A percentile compares a stretch with the other conserved stretches of the same genome.
Conservation (phyloP, 2,888 invertebrate genomes). For the Brachylomia viminalis region DNA sequence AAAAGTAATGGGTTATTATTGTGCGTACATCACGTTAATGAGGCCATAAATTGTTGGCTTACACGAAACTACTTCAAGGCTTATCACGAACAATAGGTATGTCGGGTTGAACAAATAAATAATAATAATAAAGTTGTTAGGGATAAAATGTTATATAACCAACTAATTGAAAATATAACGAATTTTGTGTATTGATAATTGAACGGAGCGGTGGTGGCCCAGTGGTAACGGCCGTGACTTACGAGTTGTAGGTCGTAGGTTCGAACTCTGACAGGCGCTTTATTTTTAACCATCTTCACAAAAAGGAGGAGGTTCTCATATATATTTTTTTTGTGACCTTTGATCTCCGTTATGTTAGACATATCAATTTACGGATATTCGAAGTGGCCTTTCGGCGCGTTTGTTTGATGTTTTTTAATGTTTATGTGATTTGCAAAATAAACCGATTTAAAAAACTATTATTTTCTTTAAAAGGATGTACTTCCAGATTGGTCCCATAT, state of each 20-base stretch:
- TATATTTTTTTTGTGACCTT: too few relatives aligned
- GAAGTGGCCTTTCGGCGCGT: too few relatives aligned
- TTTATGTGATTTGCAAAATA: too few relatives aligned
- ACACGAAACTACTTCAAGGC: constrained; percentile 55
- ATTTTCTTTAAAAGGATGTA: too few relatives aligned
- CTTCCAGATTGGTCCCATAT: too few relatives aligned
- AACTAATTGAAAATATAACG: neutral
- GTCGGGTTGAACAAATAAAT: constrained; percentile 44
- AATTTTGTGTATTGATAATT: neutral
- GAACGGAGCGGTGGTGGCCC: neutral
- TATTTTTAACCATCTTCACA: too few relatives aligned
- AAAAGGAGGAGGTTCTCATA: too few relatives aligned
- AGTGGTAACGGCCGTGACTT: neutral
- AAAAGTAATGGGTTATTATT: constrained; percentile 49
- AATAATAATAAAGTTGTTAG: constrained; percentile 22
- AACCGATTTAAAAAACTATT: too few relatives aligned
- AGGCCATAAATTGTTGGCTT: constrained; percentile 49
- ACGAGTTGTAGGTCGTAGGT: neutral
- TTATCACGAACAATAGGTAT: constrained; percentile 50
- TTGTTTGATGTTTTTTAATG: too few relatives aligned
- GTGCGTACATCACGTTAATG: constrained; percentile 51
- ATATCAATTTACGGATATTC: too few relatives aligned
- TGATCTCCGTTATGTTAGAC: too few relatives aligned
- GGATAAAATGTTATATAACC: constrained; percentile 1
- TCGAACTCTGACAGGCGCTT: neutral